Percentiles rank a stretch among this genome's conserved stretches.
Conservation (phyloP, 92 coral and sea anemone species). For the Actinostola sp. region DNA sequence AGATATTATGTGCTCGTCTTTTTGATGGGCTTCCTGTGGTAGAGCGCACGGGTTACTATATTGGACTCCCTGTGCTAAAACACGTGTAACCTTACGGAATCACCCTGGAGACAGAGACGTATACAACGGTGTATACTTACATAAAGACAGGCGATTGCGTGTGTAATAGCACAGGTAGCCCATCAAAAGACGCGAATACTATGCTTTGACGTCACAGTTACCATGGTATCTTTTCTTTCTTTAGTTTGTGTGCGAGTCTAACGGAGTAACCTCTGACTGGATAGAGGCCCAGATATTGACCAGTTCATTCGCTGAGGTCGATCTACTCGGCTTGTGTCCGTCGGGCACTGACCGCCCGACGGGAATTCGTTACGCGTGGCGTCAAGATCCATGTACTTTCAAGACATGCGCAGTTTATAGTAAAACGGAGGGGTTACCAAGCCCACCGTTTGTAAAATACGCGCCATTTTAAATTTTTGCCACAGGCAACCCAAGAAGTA, state of each 20-base stretch:
- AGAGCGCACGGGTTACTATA: too few species aligned
- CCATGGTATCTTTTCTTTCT: background rate
- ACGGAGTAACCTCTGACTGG: constrained; percentile 42
- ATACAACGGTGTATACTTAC: too few species aligned
- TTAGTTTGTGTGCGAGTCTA: constrained; percentile 45
- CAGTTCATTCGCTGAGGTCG: constrained; percentile 49
- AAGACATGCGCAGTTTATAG: constrained; percentile 93
- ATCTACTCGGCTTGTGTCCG: constrained; percentile 64
- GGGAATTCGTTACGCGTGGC: constrained; percentile 93
- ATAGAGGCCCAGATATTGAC: constrained; percentile 46
- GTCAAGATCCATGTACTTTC: constrained; percentile 79
- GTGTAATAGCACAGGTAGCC: too few species aligned
- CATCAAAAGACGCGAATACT: too few species aligned
- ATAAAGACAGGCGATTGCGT: too few species aligned
- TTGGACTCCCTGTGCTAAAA: too few species aligned
- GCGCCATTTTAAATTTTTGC: constrained; percentile 56
- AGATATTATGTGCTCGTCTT: too few species aligned
- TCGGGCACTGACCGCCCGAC: constrained; percentile 33
- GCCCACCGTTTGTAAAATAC: constrained; percentile 83
- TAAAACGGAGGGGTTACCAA: constrained; percentile 74
- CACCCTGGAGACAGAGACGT: too few species aligned
- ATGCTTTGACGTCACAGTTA: background rate
- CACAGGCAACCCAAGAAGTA: background rate
- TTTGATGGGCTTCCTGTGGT: too few species aligned
- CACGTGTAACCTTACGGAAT: too few species aligned